A percentile compares a stretch with the other conserved stretches of the same genome.
phyloP scores from a whole-genome alignment of 2,113 vertebrate species.

The Eublepharis macularius region DNA sequence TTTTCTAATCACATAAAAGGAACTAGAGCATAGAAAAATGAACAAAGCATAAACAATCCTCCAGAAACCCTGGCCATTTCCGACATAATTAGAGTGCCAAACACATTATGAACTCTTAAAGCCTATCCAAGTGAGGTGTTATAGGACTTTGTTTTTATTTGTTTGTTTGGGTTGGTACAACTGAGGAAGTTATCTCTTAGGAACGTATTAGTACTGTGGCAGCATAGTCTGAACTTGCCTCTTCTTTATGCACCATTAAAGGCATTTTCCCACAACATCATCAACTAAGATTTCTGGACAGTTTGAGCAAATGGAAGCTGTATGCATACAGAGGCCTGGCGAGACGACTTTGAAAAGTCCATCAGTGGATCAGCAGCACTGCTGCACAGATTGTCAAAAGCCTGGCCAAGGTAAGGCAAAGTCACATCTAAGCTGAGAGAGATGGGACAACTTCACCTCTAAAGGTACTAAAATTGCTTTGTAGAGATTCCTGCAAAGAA shows the following conservation, averaged over 20 bases:
- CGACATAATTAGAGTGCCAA: not conserved
- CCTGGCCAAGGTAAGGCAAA: not conserved
- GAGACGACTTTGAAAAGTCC: fast-evolving
- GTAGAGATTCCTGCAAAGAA: not conserved
- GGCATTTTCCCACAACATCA: not conserved
- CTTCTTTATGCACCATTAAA: conserved; percentile 17
- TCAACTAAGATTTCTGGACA: conserved; percentile 3
- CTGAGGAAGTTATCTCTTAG: not conserved
- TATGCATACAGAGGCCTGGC: conserved; percentile 31
- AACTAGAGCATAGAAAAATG: not conserved
- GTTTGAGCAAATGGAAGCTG: fast-evolving
- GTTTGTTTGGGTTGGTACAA: not conserved
- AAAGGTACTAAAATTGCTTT: fast-evolving
- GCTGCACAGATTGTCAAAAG: not conserved
- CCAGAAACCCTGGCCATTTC: not conserved
- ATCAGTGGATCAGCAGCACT: not conserved
- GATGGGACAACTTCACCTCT: not conserved
- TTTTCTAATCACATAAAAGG: not conserved
- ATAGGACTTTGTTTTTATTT: not conserved
- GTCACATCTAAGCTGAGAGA: not conserved
- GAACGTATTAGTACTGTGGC: fast-evolving
- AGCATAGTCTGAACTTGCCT: conserved; percentile 24
- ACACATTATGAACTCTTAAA: not conserved
- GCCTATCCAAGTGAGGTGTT: not conserved
- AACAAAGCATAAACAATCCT: not conserved